Conservation (phyloP, 2,113 vertebrate genomes). For the Poecile atricapillus region DNA sequence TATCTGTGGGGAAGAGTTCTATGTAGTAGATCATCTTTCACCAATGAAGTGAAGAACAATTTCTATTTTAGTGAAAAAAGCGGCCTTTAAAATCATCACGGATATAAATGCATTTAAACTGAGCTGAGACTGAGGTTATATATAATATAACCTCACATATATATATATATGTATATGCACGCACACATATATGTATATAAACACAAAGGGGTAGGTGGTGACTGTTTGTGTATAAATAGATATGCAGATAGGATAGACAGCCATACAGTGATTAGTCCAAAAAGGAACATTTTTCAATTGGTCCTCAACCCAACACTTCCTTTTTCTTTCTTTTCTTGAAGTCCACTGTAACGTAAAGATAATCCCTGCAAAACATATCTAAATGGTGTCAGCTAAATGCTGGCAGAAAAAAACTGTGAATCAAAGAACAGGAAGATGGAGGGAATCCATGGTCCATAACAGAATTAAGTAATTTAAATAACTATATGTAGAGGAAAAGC, state of each 20-base stretch:
- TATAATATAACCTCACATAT: too few relatives aligned
- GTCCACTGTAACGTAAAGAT: neutral
- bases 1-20: neutral
- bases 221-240: neutral
- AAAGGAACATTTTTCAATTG: neutral
- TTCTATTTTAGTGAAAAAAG: neutral
- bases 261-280: neutral
- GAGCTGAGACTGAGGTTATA: neutral
- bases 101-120: neutral
- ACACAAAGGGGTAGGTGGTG: neutral
- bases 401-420: neutral
- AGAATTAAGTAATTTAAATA: neutral
- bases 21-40: neutral
- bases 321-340: neutral
- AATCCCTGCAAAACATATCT: neutral
- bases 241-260: neutral
- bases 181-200: fast-evolving
- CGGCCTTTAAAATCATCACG: neutral
- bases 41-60: neutral
- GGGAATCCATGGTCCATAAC: neutral
- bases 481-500: neutral
- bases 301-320: neutral
- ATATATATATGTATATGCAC: fast-evolving
- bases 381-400: neutral
- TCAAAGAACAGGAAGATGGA: neutral